Evolutionary conservation across 1,140 invertebrate species (phyloP), one percentile per base, ranked within the genome.

Genomic region (Drosophila navojoa): DNA sequence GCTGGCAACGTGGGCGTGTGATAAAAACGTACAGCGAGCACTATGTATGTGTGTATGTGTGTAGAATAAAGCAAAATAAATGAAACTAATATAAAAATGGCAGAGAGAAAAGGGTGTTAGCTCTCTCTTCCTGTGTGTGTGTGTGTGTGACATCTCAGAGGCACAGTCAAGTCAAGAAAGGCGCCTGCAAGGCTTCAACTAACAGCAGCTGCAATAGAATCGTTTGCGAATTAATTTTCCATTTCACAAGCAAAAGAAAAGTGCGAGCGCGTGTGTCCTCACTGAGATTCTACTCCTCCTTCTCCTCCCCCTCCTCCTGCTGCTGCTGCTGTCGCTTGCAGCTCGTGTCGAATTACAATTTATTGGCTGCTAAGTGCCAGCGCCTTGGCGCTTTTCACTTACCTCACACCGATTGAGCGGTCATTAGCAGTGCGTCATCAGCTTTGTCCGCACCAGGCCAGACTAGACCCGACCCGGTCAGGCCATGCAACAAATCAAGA

Each of bases 181-280:
- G 54, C 59, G 52, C 58, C 44, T 45, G 38, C 35, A 63, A 76
- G 76, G 76, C 61, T 73, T 58, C 71, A 71, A 77, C 22, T 77
- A 32, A n/a, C 57, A 63, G 60, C 47, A 45, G 55, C 71, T 55
- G 64, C 22, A 42, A 58, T 25, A 50, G 61, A 53, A 89, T 77
- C 84, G 84, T 89, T 89, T 82, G 84, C 89, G 89, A 89, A 89
- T 89, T 89, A 89, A 89, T 89, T 89, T 89, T 84, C 84, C 85
- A 89, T 89, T 89, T 89, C 70, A 77, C 79, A 77, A 64, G 69
- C 62, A 84, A 67, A 15, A 61, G 44, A 27, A 49, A 61, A 42
- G 62, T 55, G 35, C 29, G 22, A 38, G 4, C 15, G 47, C 45
- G 38, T 45, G 40, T 50, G 22, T 63, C 22, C 44, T 52, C 10